phyloP scores from a whole-genome alignment of 2,888 invertebrate genomes.

The Cerceris ruficornis region DNA sequence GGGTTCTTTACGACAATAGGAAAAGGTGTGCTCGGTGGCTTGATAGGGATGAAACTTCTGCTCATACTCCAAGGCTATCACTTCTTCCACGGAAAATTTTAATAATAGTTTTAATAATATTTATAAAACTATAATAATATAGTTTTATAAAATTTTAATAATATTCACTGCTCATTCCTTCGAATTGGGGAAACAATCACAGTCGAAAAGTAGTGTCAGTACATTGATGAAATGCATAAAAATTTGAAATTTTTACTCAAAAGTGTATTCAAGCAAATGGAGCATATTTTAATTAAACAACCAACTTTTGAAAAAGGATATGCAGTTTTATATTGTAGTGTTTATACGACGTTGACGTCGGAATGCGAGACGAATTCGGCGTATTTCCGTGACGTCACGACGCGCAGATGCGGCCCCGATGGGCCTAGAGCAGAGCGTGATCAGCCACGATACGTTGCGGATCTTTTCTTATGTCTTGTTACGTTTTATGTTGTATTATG shows the following conservation, averaged over 20 bases:
- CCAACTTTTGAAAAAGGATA: no score
- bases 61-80: constrained; percentile 36
- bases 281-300: not conserved
- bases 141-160: constrained; percentile 28
- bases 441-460: no score
- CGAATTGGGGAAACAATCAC: constrained; percentile 46
- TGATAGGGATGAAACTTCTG: constrained; percentile 41
- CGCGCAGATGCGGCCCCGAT: no score
- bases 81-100: constrained; percentile 47
- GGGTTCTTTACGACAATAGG: no score
- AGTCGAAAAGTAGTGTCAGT: constrained; percentile 45
- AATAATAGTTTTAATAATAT: constrained; percentile 46
- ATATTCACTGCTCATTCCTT: constrained; percentile 39
- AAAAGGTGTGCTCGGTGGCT: constrained; percentile 45
- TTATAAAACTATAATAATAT: no score
- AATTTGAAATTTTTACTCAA: constrained; percentile 27
- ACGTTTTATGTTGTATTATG: no score
- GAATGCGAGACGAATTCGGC: no score
- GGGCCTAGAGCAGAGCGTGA: no score
- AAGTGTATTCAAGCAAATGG: not conserved
- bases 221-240: constrained; percentile 55
- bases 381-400: no score
- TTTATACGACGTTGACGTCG: no score
- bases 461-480: no score
- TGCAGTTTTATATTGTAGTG: no score